Evolutionary conservation across 2,797 vertebrate genomes (phyloP), one percentile per base, ranked within the genome.

Genomic region (Sebastes hubbsi): DNA sequence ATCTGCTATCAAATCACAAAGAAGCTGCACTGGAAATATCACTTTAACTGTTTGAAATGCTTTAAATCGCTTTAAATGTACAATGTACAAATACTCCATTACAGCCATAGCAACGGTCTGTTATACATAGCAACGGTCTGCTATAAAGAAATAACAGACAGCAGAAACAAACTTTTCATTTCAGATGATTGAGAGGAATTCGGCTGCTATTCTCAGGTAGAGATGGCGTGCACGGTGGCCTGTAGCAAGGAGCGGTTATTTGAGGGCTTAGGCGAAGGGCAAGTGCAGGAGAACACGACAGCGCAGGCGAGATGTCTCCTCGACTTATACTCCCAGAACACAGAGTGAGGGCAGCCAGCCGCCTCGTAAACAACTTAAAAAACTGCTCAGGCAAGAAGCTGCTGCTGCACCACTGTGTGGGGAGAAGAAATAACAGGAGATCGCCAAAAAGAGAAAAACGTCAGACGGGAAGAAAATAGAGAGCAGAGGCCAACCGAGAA

Each of bases 321-420:
- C 20, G 9, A 81, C 86, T 85, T 67, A 68, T 11, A 30, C 52
- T 77, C 65, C 54, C 62, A 29, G 32, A 84, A 81, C 81, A 67
- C 75, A 66, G 72, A 81, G 74, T n/a, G 71, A 85, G 73, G 73
- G 81, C 82, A 73, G 77, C 69, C 72, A 64, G 62, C 36, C 59
- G 22, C 72, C 68, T 82, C 38, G 70, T 77, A 89, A 90, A 87
- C 81, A 89, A 88, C 70, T 77, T 77, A 34, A 61, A 84, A 81
- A 87, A 72, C 52, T 63, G 69, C 78, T 79, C 77, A 67, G 72
- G 75, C 72, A 86, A 54, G 78, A 54, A 79, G 67, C 59, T 49
- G 54, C 61, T 65, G 42, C 63, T 65, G 69, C 62, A n/a, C 11
- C 38, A 38, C 77, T 63, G 22, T 4, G 63, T n/a, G n/a, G 63